Percentiles rank a stretch among this genome's conserved stretches.
These are phyloP conservation scores for Listronotus oregonensis DNA, from an alignment of 1,140 invertebrate species.

Conservation along the genomic window DNA sequence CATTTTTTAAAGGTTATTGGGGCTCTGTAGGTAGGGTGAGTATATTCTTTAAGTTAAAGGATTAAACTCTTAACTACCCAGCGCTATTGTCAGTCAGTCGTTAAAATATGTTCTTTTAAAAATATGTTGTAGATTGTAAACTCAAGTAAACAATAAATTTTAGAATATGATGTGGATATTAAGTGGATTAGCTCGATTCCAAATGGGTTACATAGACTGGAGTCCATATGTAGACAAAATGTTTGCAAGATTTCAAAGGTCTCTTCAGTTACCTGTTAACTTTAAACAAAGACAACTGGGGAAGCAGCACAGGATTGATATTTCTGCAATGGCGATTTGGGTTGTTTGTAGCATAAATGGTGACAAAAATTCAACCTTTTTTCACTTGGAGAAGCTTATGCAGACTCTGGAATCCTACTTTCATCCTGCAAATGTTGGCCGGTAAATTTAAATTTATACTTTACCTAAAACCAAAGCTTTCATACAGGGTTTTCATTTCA, in stretches of 20 bases:
- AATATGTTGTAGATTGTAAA: too few species aligned
- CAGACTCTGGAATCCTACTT: conserved; percentile 85
- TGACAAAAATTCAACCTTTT: conserved; percentile 65
- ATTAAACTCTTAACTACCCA: too few species aligned
- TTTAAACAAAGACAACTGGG: conserved; percentile 64
- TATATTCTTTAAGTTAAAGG: too few species aligned
- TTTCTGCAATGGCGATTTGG: conserved; percentile 67
- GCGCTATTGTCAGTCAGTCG: too few species aligned
- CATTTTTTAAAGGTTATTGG: too few species aligned
- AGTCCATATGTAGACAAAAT: conserved; percentile 79
- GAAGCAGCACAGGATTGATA: conserved; percentile 61
- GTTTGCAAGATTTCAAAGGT: conserved; percentile 78
- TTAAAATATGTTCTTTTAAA: too few species aligned
- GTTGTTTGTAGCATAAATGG: conserved; percentile 69
- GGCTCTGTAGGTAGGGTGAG: too few species aligned
- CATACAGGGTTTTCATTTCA: too few species aligned
- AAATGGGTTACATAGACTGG: conserved; percentile 89
- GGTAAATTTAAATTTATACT: conserved; percentile 27
- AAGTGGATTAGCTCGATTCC: conserved; percentile 71
- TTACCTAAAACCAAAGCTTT: too few species aligned
- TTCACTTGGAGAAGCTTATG: conserved; percentile 80
- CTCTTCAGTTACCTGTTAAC: conserved; percentile 78
- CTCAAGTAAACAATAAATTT: too few species aligned
- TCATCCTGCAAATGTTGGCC: conserved; percentile 85
- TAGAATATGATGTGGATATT: conserved; percentile 76